A percentile compares a stretch with the other conserved stretches of the same genome.
These are phyloP conservation scores for Etheostoma perlongum DNA, from an alignment of 2,797 vertebrate species.

Conservation along the genomic window DNA sequence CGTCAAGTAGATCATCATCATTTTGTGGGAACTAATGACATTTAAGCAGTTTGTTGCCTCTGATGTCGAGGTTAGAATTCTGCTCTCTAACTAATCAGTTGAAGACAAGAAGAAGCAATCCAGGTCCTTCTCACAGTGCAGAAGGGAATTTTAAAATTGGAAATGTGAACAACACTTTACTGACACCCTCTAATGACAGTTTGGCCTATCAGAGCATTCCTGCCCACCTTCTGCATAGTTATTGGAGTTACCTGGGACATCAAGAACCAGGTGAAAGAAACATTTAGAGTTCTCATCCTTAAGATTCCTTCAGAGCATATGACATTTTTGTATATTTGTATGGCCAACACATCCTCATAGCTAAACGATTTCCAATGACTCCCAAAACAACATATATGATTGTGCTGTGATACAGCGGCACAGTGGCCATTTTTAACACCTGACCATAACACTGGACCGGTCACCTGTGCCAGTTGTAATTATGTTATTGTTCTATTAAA, in stretches of 20 bases:
- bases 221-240: too few relatives aligned
- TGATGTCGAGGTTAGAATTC: conserved; percentile 32
- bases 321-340: not conserved
- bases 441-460: too few relatives aligned
- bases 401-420: too few relatives aligned
- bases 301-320: not conserved
- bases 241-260: not conserved
- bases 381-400: too few relatives aligned
- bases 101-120: conserved; percentile 13
- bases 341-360: too few relatives aligned
- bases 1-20: conserved; percentile 49
- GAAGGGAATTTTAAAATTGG: not conserved
- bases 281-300: not conserved
- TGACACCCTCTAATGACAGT: not conserved
- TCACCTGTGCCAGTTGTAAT: too few relatives aligned
- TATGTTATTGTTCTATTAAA: too few relatives aligned
- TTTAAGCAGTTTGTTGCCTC: conserved; percentile 50
- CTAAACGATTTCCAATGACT: too few relatives aligned
- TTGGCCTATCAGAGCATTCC: too few relatives aligned
- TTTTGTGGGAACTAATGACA: conserved; percentile 49
- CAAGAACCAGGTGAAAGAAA: not conserved
- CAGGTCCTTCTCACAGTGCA: conserved; percentile 8
- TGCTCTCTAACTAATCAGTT: conserved; percentile 35
- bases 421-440: too few relatives aligned
- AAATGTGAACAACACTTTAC: not conserved